Evolutionary conservation across 2,113 vertebrate genomes (phyloP).

Genomic region (Galeopterus variegatus): DNA sequence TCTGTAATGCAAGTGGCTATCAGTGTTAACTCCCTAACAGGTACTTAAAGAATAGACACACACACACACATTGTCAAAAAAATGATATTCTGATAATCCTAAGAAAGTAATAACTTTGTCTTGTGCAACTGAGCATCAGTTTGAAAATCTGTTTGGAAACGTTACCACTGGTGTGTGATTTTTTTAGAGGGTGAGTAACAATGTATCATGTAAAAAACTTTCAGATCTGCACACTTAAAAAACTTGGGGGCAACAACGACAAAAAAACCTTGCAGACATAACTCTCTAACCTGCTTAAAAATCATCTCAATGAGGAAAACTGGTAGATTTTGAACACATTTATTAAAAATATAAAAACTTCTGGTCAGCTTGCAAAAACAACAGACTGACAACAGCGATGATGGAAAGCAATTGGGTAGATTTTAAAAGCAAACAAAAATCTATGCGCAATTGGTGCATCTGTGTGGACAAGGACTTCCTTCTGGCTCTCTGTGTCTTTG

Average conservation of each 20-base stretch:
- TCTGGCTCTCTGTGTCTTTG: background rate
- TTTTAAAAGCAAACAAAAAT: background rate
- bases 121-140: background rate
- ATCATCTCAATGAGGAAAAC: background rate
- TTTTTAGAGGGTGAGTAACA: background rate
- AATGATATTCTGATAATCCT: background rate
- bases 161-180: background rate
- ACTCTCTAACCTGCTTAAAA: background rate
- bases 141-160: background rate
- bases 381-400: background rate
- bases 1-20: background rate
- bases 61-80: fast-evolving
- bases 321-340: background rate
- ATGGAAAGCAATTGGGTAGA: too few relatives aligned
- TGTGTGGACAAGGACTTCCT: too few relatives aligned
- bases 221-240: background rate
- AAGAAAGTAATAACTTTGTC: background rate
- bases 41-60: fast-evolving
- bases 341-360: background rate
- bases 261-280: background rate
- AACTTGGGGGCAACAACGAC: background rate
- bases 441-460: background rate
- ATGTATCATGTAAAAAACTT: background rate
- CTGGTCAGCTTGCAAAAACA: background rate
- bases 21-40: background rate